Evolutionary conservation across 2,113 vertebrate species (phyloP).

Genomic region (Macquaria ambigua): DNA sequence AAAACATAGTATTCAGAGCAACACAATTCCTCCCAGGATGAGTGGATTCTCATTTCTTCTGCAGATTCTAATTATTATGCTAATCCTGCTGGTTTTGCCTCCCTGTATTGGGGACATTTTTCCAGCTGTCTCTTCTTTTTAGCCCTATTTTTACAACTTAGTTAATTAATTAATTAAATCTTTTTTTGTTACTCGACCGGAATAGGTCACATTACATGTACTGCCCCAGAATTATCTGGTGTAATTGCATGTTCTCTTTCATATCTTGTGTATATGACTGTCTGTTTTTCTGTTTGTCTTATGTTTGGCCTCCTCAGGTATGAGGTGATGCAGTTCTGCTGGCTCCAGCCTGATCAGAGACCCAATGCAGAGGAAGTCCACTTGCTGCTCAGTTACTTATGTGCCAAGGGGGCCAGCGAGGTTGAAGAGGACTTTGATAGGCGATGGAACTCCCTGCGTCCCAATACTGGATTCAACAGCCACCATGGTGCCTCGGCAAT

Average conservation of each 20-base stretch:
- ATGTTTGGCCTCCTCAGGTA: constrained; percentile 85
- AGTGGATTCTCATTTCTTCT: constrained; percentile 9
- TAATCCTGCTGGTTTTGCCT: constrained; percentile 10
- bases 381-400: constrained; percentile 94
- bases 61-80: constrained; percentile 5
- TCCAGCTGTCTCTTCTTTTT: background rate
- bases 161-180: background rate
- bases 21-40: background rate
- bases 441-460: constrained; percentile 95
- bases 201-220: too few species aligned
- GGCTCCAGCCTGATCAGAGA: constrained; percentile 96
- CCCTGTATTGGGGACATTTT: background rate
- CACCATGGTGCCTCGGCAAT: constrained; percentile 62
- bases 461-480: constrained; percentile 78
- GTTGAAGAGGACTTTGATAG: constrained; percentile 94
- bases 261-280: background rate
- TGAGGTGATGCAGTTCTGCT: constrained; percentile 99
- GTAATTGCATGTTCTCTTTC: too few species aligned
- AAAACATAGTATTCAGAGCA: background rate
- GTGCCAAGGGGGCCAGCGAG: constrained; percentile 92
- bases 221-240: background rate
- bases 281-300: constrained; percentile 3
- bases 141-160: background rate
- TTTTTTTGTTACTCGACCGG: background rate
- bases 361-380: constrained; percentile 96